These are phyloP conservation scores for Falco biarmicus DNA, from an alignment of 2,797 vertebrate species.

Conservation along the genomic window DNA sequence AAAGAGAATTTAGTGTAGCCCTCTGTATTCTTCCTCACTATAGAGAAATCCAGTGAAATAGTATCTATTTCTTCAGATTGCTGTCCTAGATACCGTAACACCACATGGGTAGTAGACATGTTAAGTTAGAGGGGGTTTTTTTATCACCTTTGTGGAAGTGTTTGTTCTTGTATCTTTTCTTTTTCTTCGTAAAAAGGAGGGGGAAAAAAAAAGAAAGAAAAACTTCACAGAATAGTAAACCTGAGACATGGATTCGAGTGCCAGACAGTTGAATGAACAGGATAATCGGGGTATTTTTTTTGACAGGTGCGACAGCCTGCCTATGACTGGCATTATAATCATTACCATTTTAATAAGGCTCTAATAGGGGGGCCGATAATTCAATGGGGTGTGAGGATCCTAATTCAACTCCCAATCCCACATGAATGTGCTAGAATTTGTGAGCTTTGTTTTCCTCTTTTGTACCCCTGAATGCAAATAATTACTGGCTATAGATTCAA, in stretches of 20 bases:
- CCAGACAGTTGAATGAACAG: conserved; percentile 83
- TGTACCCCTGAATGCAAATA: conserved; percentile 86
- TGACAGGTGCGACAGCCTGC: conserved; percentile 83
- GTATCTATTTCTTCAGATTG: conserved; percentile 40
- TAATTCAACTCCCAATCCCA: conserved; percentile 84
- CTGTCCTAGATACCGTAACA: conserved; percentile 36
- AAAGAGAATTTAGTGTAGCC: conserved; percentile 30
- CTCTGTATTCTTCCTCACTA: conserved; percentile 28
- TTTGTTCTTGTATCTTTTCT: conserved; percentile 74
- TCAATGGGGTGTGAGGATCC: conserved; percentile 85
- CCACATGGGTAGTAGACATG: conserved; percentile 36
- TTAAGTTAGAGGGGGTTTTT: conserved; percentile 43
- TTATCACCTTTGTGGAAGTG: conserved; percentile 59
- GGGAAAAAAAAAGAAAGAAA: background rate
- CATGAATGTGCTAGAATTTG: conserved; percentile 88
- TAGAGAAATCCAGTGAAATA: conserved; percentile 39
- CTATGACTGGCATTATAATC: conserved; percentile 83
- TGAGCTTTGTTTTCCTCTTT: conserved; percentile 84
- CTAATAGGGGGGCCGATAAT: conserved; percentile 85
- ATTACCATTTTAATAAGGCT: conserved; percentile 87
- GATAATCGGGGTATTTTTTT: conserved; percentile 83
- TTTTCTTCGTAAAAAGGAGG: conserved; percentile 28
- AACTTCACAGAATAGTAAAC: conserved; percentile 80
- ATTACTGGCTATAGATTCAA: conserved; percentile 86
- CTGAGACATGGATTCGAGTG: conserved; percentile 78